A percentile compares a stretch with the other conserved stretches of the same genome.
These are phyloP conservation scores for Drosophila anomelani DNA, from an alignment of 2,888 invertebrate species.

Conservation along the genomic window DNA sequence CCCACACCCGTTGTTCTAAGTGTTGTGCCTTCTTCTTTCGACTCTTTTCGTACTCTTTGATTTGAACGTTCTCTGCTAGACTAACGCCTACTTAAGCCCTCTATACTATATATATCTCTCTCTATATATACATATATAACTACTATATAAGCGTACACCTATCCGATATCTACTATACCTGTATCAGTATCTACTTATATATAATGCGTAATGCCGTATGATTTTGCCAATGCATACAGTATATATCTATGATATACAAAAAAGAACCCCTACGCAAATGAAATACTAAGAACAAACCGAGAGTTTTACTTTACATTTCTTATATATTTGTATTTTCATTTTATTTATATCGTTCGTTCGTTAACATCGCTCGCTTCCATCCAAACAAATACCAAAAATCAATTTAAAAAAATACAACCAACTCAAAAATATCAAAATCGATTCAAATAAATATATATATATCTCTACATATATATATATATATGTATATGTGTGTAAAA, in stretches of 20 bases:
- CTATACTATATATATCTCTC: conserved; percentile 13
- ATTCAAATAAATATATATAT: conserved; percentile 29
- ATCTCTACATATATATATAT: not conserved
- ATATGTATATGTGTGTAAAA: conserved; percentile 31
- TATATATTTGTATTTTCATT: conserved; percentile 84
- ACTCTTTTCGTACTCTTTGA: conserved; percentile 63
- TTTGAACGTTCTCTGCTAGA: conserved; percentile 68
- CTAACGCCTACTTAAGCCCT: conserved; percentile 59
- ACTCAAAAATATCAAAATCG: conserved; percentile 42
- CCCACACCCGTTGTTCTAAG: conserved; percentile 70
- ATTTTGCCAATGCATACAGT: conserved; percentile 51
- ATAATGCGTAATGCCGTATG: conserved; percentile 47
- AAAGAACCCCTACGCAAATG: conserved; percentile 38
- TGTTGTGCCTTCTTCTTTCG: conserved; percentile 73
- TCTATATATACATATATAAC: conserved; percentile 28
- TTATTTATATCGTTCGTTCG: conserved; percentile 83
- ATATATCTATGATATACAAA: conserved; percentile 29
- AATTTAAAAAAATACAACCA: conserved; percentile 57
- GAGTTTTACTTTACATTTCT: conserved; percentile 82
- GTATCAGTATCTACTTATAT: conserved; percentile 42
- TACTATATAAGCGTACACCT: conserved; percentile 45
- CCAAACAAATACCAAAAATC: conserved; percentile 71
- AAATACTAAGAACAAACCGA: conserved; percentile 61
- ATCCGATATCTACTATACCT: conserved; percentile 51
- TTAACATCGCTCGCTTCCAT: conserved; percentile 81